Evolutionary conservation across 2,113 vertebrate species (phyloP).

Genomic region (zebrafish (Danio rerio)): GRCz12tu NC_133183.1:28766501-28767000

Average conservation of each 20-base stretch:
- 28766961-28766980: no score
- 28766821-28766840: no score
- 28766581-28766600: constrained; percentile 27
- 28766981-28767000: no score
- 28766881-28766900: no score
- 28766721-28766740: not conserved
- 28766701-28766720: not conserved
- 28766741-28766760: not conserved
- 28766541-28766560: constrained; percentile 42
- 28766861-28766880: no score
- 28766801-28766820: no score
- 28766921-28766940: no score
- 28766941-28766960: no score
- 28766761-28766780: no score
- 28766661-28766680: not conserved
- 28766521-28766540: constrained; percentile 28
- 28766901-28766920: no score
- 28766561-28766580: constrained; percentile 50
- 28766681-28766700: not conserved
- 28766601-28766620: not conserved
- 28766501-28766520: not conserved
- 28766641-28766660: not conserved
- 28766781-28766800: no score
- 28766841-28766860: no score
- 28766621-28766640: not conserved